A percentile compares a stretch with the other conserved stretches of the same genome.
Conservation (phyloP, 2,113 vertebrate genomes). For the Murina feae region DNA sequence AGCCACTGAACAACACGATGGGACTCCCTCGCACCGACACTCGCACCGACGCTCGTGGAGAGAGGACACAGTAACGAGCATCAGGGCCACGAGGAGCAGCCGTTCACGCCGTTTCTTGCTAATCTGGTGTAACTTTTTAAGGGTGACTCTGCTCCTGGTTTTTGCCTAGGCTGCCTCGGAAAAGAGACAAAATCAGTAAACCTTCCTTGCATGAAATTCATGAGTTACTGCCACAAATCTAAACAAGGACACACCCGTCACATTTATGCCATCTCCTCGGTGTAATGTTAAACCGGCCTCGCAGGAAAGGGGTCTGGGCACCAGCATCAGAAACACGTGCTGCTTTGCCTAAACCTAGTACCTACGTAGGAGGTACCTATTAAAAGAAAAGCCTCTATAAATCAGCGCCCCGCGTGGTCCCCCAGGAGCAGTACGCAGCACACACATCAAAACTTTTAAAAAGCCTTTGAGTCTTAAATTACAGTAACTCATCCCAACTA, state of each 20-base stretch:
- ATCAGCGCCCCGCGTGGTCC: background rate
- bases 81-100: background rate
- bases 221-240: background rate
- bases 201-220: background rate
- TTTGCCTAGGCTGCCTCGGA: background rate
- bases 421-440: background rate
- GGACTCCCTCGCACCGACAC: background rate
- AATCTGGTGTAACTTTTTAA: background rate
- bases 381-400: too few relatives aligned
- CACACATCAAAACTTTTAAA: background rate
- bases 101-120: background rate
- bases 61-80: background rate
- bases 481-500: background rate
- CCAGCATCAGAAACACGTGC: background rate
- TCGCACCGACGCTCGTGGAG: background rate
- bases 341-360: background rate
- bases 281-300: background rate
- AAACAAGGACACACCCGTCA: background rate
- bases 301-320: background rate
- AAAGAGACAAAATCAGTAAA: slow-evolving; percentile 21
- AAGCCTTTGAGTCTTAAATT: background rate
- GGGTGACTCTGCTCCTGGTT: background rate
- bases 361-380: background rate
- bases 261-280: background rate
- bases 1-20: background rate